A percentile compares a stretch with the other conserved stretches of the same genome.
phyloP scores from a whole-genome alignment of 2,797 vertebrate species.

The Rhabdomys pumilio region DNA sequence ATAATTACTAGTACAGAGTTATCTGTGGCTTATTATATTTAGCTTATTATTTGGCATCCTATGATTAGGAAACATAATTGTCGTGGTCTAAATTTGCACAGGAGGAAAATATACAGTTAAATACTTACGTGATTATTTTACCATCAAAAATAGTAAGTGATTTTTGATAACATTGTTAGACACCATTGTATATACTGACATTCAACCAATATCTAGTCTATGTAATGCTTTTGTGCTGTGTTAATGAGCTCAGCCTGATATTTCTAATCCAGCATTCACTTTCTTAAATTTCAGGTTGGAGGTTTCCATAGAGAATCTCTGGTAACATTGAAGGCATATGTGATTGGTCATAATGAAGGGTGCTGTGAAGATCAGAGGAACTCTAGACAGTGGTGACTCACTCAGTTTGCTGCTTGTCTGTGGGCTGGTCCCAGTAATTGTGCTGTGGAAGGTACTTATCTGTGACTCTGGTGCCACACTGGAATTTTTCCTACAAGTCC shows the following conservation, averaged over 20 bases:
- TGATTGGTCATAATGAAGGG: background rate
- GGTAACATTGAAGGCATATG: background rate
- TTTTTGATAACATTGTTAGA: background rate
- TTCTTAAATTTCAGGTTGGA: background rate
- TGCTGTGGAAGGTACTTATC: no score
- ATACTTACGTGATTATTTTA: background rate
- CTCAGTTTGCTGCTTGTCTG: no score
- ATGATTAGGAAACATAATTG: background rate
- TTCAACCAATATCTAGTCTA: no score
- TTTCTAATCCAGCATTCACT: background rate
- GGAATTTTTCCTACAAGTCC: background rate
- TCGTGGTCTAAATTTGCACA: background rate
- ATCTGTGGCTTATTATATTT: background rate
- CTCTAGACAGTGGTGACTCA: accelerated
- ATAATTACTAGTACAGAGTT: background rate
- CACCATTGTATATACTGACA: background rate
- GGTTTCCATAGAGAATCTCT: background rate
- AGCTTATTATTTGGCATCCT: background rate
- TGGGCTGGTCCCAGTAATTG: background rate
- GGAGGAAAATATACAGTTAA: background rate
- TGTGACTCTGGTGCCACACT: background rate
- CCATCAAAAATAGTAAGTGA: background rate
- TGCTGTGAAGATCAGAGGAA: background rate
- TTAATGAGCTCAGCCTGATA: background rate
- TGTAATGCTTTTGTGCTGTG: background rate